Evolutionary conservation across 2,797 vertebrate species (phyloP).

Genomic region (Coreius guichenoti): DNA sequence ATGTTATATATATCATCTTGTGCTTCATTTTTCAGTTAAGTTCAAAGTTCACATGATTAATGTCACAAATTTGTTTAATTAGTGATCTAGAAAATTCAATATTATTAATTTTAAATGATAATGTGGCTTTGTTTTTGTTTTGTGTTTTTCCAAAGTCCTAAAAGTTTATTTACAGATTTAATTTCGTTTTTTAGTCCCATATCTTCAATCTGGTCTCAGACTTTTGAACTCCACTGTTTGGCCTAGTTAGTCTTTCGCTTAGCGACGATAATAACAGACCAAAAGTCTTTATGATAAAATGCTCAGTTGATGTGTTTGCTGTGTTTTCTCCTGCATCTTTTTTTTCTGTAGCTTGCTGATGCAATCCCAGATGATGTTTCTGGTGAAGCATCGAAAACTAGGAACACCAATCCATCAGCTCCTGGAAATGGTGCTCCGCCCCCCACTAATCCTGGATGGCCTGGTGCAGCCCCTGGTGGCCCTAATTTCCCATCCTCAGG

Average conservation of each 20-base stretch:
- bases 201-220: neutral
- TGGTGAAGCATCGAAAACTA: constrained; percentile 82
- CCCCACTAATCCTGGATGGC: constrained; percentile 79
- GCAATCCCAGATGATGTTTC: constrained; percentile 86
- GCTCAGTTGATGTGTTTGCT: neutral
- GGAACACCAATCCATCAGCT: constrained; percentile 80
- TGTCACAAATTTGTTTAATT: neutral
- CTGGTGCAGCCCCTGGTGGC: constrained; percentile 75
- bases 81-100: neutral
- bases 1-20: no score
- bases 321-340: constrained; percentile 27
- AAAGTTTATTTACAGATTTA: neutral
- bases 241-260: neutral
- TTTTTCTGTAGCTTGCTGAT: constrained; percentile 85
- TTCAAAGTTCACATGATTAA: neutral
- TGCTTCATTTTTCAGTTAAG: neutral
- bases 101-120: neutral
- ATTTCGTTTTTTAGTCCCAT: neutral
- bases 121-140: neutral
- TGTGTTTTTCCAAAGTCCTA: neutral
- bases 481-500: constrained; percentile 61
- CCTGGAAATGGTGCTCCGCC: constrained; percentile 66
- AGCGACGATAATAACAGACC: neutral
- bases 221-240: neutral
- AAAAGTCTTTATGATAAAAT: neutral